Percentiles rank a stretch among this genome's conserved stretches.
Conservation (phyloP, 2,888 invertebrate genomes). For the Drosophila engyochracea region DNA sequence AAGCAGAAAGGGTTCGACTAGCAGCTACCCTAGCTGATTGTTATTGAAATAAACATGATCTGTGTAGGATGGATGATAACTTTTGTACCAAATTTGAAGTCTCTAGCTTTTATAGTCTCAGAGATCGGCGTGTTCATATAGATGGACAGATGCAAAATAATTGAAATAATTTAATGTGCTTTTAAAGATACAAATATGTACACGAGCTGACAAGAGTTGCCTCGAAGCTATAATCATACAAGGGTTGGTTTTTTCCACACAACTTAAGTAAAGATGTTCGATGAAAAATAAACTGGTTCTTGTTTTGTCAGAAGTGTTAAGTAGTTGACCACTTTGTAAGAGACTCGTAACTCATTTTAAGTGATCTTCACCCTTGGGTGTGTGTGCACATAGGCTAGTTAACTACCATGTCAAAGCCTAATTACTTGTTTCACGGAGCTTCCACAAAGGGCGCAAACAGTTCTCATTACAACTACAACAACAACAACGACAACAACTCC, state of each 20-base stretch:
- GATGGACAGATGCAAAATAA: not conserved
- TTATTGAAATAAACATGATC: not conserved
- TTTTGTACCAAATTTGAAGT: not conserved
- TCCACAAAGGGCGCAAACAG: not conserved
- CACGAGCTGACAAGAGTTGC: not conserved
- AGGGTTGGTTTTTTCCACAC: not conserved
- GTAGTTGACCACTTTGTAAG: not conserved
- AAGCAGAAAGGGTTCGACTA: not conserved
- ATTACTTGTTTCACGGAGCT: conserved; percentile 45
- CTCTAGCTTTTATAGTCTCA: not conserved
- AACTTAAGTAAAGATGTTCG: not conserved
- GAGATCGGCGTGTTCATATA: not conserved
- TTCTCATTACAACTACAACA: conserved; percentile 34
- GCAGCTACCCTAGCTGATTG: not conserved
- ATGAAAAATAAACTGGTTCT: not conserved
- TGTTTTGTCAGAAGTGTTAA: not conserved
- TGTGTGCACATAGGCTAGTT: conserved; percentile 5
- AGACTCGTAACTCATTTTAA: not conserved
- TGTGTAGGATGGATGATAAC: not conserved
- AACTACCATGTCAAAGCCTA: conserved; percentile 38
- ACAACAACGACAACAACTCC: conserved; percentile 11
- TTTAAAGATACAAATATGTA: not conserved
- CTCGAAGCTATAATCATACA: not conserved
- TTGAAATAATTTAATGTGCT: not conserved
- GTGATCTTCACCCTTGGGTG: conserved; percentile 5